A percentile compares a stretch with the other conserved stretches of the same genome.
Evolutionary conservation across 2,888 invertebrate genomes (phyloP).

Genomic region (Nineta flava): DNA sequence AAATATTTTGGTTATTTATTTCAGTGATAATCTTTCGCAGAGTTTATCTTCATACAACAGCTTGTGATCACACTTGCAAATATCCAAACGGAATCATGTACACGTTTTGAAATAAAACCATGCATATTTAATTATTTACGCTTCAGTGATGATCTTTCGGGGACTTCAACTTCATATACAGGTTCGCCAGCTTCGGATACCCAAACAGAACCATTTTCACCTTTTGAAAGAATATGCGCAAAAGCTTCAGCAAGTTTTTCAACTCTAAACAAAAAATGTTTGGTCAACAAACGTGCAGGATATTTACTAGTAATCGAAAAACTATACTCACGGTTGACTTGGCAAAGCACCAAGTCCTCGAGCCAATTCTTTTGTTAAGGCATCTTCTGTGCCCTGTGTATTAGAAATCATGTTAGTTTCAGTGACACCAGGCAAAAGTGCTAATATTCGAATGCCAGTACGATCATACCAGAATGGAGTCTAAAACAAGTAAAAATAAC

Average conservation of each 20-base stretch:
- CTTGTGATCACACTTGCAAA: too few relatives aligned
- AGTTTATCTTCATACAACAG: too few relatives aligned
- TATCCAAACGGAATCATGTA: too few relatives aligned
- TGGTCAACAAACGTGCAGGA: too few relatives aligned
- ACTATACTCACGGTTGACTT: conserved; percentile 21
- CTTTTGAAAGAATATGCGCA: conserved; percentile 23
- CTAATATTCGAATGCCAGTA: conserved; percentile 27
- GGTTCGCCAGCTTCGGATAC: conserved; percentile 29
- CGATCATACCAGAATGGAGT: conserved; percentile 19
- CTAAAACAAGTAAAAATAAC: conserved; percentile 11
- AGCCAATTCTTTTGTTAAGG: conserved; percentile 17
- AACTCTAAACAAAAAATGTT: conserved; percentile 14
- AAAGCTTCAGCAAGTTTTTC: conserved; percentile 24
- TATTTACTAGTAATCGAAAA: too few relatives aligned
- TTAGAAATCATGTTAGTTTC: conserved; percentile 24
- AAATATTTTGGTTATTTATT: too few relatives aligned
- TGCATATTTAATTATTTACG: too few relatives aligned
- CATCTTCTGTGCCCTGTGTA: conserved; percentile 11
- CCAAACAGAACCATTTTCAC: conserved; percentile 35
- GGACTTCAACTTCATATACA: conserved; percentile 24
- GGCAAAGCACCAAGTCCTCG: conserved; percentile 21
- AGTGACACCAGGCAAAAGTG: conserved; percentile 29
- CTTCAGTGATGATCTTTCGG: conserved; percentile 11
- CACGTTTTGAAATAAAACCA: too few relatives aligned
- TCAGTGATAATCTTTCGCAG: too few relatives aligned